Percentiles rank a stretch among this genome's conserved stretches.
These are phyloP conservation scores for Thymelicus acteon DNA, from an alignment of 2,888 invertebrate species.

Conservation along the genomic window DNA sequence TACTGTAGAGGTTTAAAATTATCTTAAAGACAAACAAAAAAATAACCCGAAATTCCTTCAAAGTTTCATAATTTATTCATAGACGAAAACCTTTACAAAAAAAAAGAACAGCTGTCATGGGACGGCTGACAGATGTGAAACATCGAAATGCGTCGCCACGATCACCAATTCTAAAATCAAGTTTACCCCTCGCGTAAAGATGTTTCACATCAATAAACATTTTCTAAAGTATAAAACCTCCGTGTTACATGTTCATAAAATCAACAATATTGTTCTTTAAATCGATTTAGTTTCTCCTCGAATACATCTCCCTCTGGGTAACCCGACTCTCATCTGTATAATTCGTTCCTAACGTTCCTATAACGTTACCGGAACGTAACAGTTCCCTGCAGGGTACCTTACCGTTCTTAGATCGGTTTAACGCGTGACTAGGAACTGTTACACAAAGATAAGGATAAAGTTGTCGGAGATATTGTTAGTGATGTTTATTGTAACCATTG, in stretches of 20 bases:
- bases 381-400: slow-evolving; percentile 53
- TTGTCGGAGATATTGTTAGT: slow-evolving; percentile 37
- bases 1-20: no score
- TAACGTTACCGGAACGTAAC: slow-evolving; percentile 31
- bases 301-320: slow-evolving; percentile 14
- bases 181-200: no score
- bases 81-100: no score
- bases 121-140: no score
- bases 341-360: background rate
- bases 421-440: slow-evolving; percentile 60
- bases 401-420: slow-evolving; percentile 42
- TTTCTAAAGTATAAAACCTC: background rate
- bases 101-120: no score
- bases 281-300: background rate
- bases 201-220: no score
- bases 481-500: slow-evolving; percentile 8
- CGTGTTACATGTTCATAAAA: slow-evolving; percentile 9
- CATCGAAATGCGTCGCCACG: no score
- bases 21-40: no score
- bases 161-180: no score
- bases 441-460: slow-evolving; percentile 44
- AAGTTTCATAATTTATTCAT: no score
- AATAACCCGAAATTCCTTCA: no score
- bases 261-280: slow-evolving; percentile 5
- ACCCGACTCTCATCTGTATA: slow-evolving; percentile 1